Evolutionary conservation across 2,113 vertebrate genomes (phyloP).

Genomic region (Scalopus aquaticus): DNA sequence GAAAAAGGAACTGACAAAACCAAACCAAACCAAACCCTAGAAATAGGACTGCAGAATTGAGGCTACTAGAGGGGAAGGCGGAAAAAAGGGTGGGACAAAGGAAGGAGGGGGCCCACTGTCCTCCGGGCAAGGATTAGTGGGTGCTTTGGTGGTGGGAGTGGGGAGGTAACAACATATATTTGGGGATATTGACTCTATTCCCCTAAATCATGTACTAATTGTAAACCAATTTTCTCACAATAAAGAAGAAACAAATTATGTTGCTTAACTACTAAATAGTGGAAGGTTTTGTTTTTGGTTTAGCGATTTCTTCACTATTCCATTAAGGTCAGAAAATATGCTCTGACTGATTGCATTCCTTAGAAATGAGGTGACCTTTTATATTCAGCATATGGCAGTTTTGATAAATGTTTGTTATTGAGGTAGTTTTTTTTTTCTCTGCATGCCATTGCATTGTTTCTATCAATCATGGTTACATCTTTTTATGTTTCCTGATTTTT

Average conservation of each 20-base stretch:
- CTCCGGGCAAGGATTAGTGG: too few relatives aligned
- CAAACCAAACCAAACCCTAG: too few relatives aligned
- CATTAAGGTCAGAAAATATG: background rate
- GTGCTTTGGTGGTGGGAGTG: too few relatives aligned
- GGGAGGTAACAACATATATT: too few relatives aligned
- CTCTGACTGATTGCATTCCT: background rate
- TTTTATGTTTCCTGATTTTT: conserved; percentile 2
- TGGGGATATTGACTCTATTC: too few relatives aligned
- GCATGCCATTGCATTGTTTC: background rate
- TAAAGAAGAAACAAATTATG: background rate
- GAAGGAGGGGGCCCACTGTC: too few relatives aligned
- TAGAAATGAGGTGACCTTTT: background rate
- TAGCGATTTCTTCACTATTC: background rate
- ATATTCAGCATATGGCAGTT: background rate
- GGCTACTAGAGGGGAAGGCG: too few relatives aligned
- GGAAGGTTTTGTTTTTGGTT: background rate
- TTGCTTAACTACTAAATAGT: conserved; percentile 1
- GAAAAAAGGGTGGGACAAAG: too few relatives aligned
- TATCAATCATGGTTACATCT: background rate
- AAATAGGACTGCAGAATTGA: too few relatives aligned
- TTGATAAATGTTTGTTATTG: background rate
- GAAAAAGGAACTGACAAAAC: too few relatives aligned
- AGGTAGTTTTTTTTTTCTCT: background rate
- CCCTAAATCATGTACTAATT: too few relatives aligned
- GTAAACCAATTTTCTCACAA: too few relatives aligned